Conservation (phyloP, 2,113 vertebrate species). For the Paramormyrops kingsleyae region DNA sequence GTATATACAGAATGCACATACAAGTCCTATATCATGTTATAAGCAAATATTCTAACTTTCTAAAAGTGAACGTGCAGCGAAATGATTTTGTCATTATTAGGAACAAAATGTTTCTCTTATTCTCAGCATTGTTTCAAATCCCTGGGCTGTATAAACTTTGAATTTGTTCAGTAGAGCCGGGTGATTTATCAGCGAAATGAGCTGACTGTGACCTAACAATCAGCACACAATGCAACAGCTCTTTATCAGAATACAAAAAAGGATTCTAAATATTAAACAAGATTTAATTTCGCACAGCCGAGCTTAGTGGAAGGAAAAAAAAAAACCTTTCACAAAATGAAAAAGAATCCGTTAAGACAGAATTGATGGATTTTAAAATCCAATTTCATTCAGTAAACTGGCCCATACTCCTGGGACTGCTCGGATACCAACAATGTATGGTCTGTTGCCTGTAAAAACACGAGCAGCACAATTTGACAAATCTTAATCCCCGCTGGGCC, state of each 20-base stretch:
- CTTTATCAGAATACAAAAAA: slow-evolving; percentile 8
- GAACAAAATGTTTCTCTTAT: not conserved
- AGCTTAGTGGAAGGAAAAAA: not conserved
- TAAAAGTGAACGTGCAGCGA: not conserved
- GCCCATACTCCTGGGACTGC: not conserved
- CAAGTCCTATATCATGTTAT: not conserved
- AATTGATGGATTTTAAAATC: slow-evolving; percentile 38
- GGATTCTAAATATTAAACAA: not conserved
- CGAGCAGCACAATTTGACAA: not conserved
- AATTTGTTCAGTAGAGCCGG: not conserved
- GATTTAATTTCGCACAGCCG: not conserved
- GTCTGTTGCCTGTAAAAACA: not conserved
- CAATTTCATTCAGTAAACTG: not conserved
- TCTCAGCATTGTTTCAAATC: not conserved
- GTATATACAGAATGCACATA: not conserved
- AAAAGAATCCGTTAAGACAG: slow-evolving; percentile 7
- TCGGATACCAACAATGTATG: not conserved
- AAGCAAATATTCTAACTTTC: not conserved
- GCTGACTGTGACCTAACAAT: not conserved
- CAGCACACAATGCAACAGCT: not conserved
- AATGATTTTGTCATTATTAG: not conserved
- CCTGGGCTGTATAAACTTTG: not conserved
- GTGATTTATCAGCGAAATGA: not conserved
- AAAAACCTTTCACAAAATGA: not conserved
- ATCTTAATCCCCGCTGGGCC: not conserved